Conservation (phyloP, 2,888 invertebrate species). For the Stenodera caucasica region DNA sequence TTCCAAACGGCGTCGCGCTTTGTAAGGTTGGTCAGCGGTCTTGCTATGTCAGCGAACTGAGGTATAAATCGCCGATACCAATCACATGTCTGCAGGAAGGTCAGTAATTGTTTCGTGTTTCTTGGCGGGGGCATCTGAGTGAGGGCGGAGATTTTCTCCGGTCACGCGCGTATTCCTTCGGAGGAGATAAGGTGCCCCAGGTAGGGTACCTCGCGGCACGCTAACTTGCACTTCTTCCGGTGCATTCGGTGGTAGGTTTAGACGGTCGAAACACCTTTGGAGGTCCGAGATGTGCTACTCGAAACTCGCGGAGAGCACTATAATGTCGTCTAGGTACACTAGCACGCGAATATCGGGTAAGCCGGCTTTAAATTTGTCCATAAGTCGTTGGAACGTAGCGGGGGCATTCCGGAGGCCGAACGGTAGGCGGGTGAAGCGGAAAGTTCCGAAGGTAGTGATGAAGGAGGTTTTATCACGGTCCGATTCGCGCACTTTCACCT, state of each 20-base stretch:
- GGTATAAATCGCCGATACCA: slow-evolving; percentile 34
- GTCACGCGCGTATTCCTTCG: slow-evolving; percentile 29
- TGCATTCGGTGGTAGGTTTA: slow-evolving; percentile 30
- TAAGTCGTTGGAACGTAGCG: slow-evolving; percentile 37
- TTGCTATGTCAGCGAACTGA: slow-evolving; percentile 14
- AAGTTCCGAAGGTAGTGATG: slow-evolving; percentile 39
- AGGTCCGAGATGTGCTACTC: no score
- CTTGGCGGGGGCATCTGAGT: slow-evolving; percentile 24
- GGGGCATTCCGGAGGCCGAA: slow-evolving; percentile 37
- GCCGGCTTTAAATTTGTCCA: no score
- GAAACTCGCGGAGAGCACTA: slow-evolving; percentile 32
- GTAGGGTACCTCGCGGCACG: slow-evolving; percentile 24
- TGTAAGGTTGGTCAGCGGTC: slow-evolving; percentile 13
- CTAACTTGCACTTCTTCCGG: slow-evolving; percentile 35
- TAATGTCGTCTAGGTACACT: slow-evolving; percentile 39
- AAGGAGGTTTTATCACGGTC: slow-evolving; percentile 29
- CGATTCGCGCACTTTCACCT: no score
- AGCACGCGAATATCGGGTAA: no score
- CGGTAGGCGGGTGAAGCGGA: slow-evolving; percentile 32
- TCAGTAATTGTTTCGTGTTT: slow-evolving; percentile 29
- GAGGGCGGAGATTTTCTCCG: slow-evolving; percentile 32
- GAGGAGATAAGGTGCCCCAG: slow-evolving; percentile 33
- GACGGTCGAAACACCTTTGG: no score
- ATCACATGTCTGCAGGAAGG: slow-evolving; percentile 34
- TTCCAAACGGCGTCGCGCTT: slow-evolving; percentile 15